A percentile compares a stretch with the other conserved stretches of the same genome.
Conservation (phyloP, 2,113 vertebrate species). For the Pseudois nayaur region DNA sequence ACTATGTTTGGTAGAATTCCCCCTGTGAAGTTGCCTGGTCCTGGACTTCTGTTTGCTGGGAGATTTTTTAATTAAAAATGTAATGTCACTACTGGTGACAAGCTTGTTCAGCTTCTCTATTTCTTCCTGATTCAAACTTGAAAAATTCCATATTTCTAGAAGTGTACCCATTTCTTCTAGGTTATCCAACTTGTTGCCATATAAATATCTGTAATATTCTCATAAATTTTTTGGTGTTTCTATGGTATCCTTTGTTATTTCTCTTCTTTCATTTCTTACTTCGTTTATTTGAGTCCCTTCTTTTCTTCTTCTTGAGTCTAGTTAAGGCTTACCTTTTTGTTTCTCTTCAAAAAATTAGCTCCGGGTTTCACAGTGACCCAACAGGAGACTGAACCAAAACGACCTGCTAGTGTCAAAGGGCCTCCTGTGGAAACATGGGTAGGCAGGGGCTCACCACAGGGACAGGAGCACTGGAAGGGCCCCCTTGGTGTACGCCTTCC, state of each 20-base stretch:
- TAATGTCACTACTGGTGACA: neutral
- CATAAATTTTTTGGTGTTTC: neutral
- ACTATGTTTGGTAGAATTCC: neutral
- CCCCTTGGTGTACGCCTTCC: neutral
- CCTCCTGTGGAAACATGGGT: neutral
- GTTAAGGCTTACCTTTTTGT: neutral
- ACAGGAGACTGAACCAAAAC: neutral
- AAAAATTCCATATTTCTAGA: neutral
- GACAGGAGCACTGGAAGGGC: neutral
- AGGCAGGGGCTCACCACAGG: neutral
- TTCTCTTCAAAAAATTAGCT: neutral
- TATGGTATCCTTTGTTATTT: neutral
- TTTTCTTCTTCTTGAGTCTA: neutral
- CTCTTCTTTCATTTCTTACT: neutral
- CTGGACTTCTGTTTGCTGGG: neutral
- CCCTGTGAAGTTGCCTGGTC: neutral
- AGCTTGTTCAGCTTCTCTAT: neutral
- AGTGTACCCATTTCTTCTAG: neutral
- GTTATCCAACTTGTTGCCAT: neutral
- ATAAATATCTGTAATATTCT: neutral
- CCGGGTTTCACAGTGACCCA: neutral
- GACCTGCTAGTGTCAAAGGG: neutral
- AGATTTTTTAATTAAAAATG: neutral
- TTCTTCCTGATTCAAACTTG: neutral
- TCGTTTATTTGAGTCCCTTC: neutral